phyloP scores from a whole-genome alignment of 37 sponge, comb jelly and placozoan species.

The Bolinopsis microptera region DNA sequence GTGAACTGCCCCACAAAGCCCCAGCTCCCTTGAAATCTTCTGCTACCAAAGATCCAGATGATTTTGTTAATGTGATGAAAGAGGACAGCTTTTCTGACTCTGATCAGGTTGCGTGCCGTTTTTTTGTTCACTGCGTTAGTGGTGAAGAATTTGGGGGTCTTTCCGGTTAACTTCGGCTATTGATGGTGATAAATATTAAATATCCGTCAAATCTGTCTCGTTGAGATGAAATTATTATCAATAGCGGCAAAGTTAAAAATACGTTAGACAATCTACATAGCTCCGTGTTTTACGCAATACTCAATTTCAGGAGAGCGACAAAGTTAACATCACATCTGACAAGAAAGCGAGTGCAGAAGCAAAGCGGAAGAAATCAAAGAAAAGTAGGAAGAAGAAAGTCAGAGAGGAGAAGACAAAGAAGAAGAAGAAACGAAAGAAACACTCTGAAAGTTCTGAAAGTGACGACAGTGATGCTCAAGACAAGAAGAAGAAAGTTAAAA shows the following conservation, averaged over 20 bases:
- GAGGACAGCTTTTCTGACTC: slow-evolving; percentile 49
- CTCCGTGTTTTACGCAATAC: not conserved
- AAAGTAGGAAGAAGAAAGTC: slow-evolving; percentile 31
- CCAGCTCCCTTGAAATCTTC: not conserved
- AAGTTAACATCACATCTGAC: not conserved
- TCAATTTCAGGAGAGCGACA: not conserved
- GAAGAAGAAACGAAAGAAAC: not conserved
- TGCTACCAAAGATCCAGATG: not conserved
- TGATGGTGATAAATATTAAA: too few species aligned
- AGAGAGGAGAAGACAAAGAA: slow-evolving; percentile 28
- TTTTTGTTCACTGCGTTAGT: too few species aligned
- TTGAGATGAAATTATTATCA: too few species aligned
- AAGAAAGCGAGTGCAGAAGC: not conserved
- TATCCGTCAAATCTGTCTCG: too few species aligned
- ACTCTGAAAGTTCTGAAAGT: not conserved
- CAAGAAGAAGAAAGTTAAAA: slow-evolving; percentile 54
- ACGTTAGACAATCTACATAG: too few species aligned
- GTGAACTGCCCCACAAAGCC: not conserved
- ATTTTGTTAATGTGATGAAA: not conserved
- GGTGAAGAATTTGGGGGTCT: too few species aligned
- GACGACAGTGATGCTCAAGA: not conserved
- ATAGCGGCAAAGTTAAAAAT: too few species aligned
- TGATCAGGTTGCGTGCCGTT: slow-evolving; percentile 24
- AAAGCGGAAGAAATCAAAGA: slow-evolving; percentile 27
- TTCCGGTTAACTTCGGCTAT: too few species aligned